Base-by-base conservation (phyloP, 2,797 vertebrate species). In the Nasua narica region DNA sequence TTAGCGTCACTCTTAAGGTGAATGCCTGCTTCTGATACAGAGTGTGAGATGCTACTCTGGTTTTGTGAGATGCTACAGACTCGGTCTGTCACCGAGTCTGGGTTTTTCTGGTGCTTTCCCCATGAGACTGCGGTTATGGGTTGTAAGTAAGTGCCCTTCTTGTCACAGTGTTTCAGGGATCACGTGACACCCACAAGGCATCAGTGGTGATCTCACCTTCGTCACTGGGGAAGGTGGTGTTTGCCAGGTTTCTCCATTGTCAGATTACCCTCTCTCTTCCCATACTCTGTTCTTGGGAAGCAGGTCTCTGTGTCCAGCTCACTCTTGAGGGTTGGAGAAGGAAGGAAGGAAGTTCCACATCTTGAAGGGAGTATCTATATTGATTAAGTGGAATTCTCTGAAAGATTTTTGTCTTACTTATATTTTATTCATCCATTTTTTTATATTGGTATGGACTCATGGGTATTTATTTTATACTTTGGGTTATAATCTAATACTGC, bases 331-430 rank as follows among this genome's bases (percentile, higher is more conserved):
- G 13, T 56, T 27, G 52, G 54, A 52, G 37, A 11, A 29, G 43
- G 43, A 43, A 52, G 29, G 81, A 72, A 58, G 69, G 69, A 69
- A 81, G 9, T 12, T 29, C 48, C 18, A 25, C 52, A 27, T 54
- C 7, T 5, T 72, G 16, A 27, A 46, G 79, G 4, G 32, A 27
- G 32, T 65, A 4, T 84, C 40, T 72, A 3, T 19, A 23, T 21
- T 89, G 65, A 81, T 70, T 85, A 43, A 85, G 2, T 70, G 29
- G 56, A 54, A n/a, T 62, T 76, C 29, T 65, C 78, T 35, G 62
- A 29, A 83, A 95, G 19, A 43, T 86, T 40, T 87, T 9, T 43
- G 50, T 85, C 15, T 67, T 95, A 21, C 50, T 84, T 82, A 50
- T 60, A 52, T 70, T 40, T n/a, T 54, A 27, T 70, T 62, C 7